Evolutionary conservation across 92 coral and sea anemone species (phyloP), one percentile per base, ranked within the genome.

Genomic region (Phenganax stokvisi): DNA sequence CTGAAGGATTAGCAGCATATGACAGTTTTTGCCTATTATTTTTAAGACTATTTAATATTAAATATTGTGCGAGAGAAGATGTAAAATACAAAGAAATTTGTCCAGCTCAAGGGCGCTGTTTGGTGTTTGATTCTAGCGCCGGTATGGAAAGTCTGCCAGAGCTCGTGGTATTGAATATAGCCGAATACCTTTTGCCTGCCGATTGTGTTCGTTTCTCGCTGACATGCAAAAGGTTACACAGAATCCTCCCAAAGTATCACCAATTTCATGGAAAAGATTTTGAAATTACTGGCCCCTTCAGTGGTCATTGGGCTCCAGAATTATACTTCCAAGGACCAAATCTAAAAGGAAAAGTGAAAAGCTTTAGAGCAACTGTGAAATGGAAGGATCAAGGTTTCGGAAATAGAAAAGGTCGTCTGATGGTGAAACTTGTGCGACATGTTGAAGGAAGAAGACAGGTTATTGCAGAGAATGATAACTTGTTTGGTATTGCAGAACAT

Each of bases 401-500:
- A 16, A 89, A 89, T 54, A 69, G 83, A 15, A 89, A 89, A 58
- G 88, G 92, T 7, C 88, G 80, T 37, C 15, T 89, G 15, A 74
- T 89, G 57, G 52, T 89, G 74, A 63, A 69, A 13, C 82, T 89
- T 56, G 87, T 89, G 84, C 80, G 92, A 80, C 69, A 30, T 8
- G 58, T 3, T 64, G 11, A 37, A 15, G 47, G 20, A 10, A 6
- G 60, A 6, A 30, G 70, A 3, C 25, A 10, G 54, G 69, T 54
- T 47, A 53, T 87, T 1, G 90, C 86, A 9, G 82, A 81, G 13
- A 58, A 70, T 10, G 76, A 80, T 3, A 12, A 54, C 54, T 15
- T 87, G 79, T 87, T 89, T 85, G 92, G 92, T 1, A 89, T 89
- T 56, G 92, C 92, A 25, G 86, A 81, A 62, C 92, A 89, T 71